Percentiles rank a stretch among this genome's conserved stretches.
These are phyloP conservation scores for Holothuria scabra DNA, from an alignment of 53 echinoderm and acorn worm species.

Conservation along the genomic window DNA sequence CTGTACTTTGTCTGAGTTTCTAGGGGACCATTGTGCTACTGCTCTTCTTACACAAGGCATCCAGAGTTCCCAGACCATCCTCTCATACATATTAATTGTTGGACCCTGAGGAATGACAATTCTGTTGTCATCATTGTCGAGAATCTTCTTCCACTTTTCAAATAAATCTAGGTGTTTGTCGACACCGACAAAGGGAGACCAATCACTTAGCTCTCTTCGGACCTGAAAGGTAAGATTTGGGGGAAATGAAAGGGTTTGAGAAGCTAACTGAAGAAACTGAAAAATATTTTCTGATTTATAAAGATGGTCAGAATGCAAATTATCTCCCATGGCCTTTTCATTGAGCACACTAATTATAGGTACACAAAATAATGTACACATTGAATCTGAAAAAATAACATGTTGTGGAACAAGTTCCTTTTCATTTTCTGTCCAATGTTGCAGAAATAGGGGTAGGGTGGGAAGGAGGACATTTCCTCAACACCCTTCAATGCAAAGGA, in stretches of 20 bases:
- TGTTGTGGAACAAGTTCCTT: no score
- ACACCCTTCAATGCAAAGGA: no score
- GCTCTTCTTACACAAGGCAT: constrained; percentile 81
- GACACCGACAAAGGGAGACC: constrained; percentile 71
- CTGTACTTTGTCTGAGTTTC: constrained; percentile 78
- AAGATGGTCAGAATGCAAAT: no score
- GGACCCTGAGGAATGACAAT: constrained; percentile 62
- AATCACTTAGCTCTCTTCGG: constrained; percentile 59
- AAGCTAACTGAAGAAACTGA: no score
- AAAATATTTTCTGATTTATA: no score
- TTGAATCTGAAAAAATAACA: no score
- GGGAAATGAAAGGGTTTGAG: background rate
- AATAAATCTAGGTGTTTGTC: constrained; percentile 68
- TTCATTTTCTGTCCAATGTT: no score
- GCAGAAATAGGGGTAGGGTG: no score
- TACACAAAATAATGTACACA: no score
- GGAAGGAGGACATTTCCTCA: no score
- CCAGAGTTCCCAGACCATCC: constrained; percentile 93
- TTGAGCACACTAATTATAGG: no score
- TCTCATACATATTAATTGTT: constrained; percentile 88
- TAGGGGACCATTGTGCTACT: constrained; percentile 74
- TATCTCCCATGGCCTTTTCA: no score
- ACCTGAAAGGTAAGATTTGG: constrained; percentile 56
- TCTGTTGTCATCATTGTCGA: constrained; percentile 78
- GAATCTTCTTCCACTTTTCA: constrained; percentile 81